phyloP scores from a whole-genome alignment of 2,113 vertebrate species.

The Dromaius novaehollandiae region DNA sequence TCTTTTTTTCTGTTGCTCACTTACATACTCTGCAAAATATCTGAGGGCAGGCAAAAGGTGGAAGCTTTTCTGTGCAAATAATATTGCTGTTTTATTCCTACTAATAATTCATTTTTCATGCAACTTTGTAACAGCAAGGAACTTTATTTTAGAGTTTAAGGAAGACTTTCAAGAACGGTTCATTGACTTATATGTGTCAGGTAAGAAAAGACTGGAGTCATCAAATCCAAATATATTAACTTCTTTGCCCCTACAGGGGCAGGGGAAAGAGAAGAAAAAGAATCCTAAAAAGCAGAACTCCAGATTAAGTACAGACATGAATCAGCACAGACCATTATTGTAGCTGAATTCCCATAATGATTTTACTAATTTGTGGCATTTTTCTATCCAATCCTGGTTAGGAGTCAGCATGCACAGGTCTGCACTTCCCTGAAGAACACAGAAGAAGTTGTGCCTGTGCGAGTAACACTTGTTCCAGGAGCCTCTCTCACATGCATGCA shows the following conservation, averaged over 20 bases:
- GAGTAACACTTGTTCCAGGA: background rate
- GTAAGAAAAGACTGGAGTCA: background rate
- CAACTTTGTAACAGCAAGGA: background rate
- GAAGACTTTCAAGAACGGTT: background rate
- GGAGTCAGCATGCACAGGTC: background rate
- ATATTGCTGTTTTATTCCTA: background rate
- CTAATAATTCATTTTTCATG: background rate
- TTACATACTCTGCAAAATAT: background rate
- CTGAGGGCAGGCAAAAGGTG: background rate
- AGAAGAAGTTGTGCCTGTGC: background rate
- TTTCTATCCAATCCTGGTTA: background rate
- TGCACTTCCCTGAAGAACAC: background rate
- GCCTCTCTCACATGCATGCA: fast-evolving
- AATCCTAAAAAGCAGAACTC: background rate
- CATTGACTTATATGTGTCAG: background rate
- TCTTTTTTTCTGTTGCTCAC: background rate
- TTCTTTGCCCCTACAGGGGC: background rate
- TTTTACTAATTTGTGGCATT: background rate
- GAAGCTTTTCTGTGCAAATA: background rate
- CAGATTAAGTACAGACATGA: fast-evolving
- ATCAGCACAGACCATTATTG: background rate
- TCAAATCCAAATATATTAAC: background rate
- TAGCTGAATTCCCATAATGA: background rate
- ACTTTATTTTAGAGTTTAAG: background rate
- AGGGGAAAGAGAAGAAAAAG: background rate